These are phyloP conservation scores for Neolamprologus toae DNA, from an alignment of 2,113 vertebrate genomes.

Conservation along the genomic window DNA sequence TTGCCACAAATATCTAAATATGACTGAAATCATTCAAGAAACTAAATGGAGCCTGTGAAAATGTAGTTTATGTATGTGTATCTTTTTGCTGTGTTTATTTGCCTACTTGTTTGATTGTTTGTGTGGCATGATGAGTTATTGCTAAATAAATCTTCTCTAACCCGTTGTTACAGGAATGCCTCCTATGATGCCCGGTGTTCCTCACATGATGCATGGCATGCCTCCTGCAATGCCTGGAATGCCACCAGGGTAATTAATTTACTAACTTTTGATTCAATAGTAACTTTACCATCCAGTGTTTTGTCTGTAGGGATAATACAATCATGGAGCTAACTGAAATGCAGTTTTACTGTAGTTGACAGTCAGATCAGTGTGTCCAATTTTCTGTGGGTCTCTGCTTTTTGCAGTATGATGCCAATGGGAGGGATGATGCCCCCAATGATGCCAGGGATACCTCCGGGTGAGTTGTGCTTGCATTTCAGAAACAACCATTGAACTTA, in stretches of 20 bases:
- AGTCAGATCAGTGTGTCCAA: background rate
- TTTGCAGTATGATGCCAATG: conserved; percentile 65
- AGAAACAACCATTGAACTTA: background rate
- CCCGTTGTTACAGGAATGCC: conserved; percentile 81
- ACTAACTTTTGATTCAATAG: background rate
- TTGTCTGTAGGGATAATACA: background rate
- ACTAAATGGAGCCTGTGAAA: background rate
- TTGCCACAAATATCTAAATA: background rate
- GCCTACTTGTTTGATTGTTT: background rate
- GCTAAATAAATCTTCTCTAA: background rate
- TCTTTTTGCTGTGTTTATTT: background rate
- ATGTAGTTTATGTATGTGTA: background rate
- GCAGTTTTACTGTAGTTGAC: background rate
- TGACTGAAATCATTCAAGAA: background rate
- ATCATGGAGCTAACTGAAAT: background rate
- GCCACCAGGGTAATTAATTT: conserved; percentile 53
- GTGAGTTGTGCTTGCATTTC: conserved; percentile 23
- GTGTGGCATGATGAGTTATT: background rate
- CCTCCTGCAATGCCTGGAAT: conserved; percentile 68
- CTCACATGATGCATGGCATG: conserved; percentile 80
- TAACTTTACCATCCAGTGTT: background rate
- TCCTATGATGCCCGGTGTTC: conserved; percentile 90
- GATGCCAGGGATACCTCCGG: conserved; percentile 72
- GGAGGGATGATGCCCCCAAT: conserved; percentile 86
- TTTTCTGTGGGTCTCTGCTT: background rate